phyloP scores from a whole-genome alignment of 1,140 invertebrate genomes.

The Thaumatotibia leucotreta region DNA sequence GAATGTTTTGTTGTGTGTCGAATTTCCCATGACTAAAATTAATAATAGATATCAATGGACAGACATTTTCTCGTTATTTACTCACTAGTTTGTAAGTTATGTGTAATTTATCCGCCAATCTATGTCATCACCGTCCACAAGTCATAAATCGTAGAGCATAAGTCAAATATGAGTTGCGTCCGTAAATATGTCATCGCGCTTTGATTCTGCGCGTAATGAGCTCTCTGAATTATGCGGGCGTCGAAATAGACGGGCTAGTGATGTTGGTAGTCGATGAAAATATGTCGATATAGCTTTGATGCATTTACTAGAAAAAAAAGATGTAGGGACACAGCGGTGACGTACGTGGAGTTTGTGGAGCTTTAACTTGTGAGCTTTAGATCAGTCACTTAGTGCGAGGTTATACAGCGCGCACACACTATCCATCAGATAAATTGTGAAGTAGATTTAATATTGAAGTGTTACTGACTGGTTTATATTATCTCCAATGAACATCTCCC shows the following conservation, averaged over 20 bases:
- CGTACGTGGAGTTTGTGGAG: too few species aligned
- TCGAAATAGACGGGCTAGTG: neutral
- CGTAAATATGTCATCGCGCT: conserved; percentile 11
- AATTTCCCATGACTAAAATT: too few species aligned
- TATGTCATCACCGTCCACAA: neutral
- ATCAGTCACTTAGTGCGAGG: too few species aligned
- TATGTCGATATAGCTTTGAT: neutral
- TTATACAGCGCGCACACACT: too few species aligned
- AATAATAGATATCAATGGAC: neutral
- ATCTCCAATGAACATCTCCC: too few species aligned
- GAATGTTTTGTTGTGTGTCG: too few species aligned
- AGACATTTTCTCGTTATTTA: neutral
- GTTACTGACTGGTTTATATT: too few species aligned
- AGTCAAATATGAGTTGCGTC: neutral
- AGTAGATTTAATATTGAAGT: too few species aligned
- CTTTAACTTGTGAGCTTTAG: too few species aligned
- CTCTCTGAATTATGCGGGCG: neutral
- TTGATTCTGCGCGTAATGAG: conserved; percentile 7
- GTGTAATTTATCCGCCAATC: neutral
- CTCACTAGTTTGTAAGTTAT: neutral
- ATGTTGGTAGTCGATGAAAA: neutral
- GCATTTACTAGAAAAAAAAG: too few species aligned
- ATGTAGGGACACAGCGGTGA: too few species aligned
- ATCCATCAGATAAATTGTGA: too few species aligned
- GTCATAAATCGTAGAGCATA: neutral